These are phyloP conservation scores for Epinotia brunnichana DNA, from an alignment of 2,888 invertebrate genomes.

Conservation along the genomic window DNA sequence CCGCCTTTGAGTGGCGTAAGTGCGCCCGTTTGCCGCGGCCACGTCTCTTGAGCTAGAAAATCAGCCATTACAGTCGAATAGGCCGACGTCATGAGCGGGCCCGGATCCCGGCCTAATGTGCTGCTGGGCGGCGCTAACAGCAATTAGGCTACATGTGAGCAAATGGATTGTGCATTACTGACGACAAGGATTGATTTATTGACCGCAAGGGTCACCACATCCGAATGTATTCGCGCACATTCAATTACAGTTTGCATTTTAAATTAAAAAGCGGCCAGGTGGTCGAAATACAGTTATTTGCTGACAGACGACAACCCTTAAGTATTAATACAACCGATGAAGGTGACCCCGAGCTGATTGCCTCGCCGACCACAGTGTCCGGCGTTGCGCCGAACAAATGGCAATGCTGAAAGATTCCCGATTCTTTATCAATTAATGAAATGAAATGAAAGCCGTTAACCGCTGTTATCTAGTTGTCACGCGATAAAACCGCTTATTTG, in stretches of 20 bases:
- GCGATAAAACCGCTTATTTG: slow-evolving; percentile 62
- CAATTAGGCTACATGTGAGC: slow-evolving; percentile 80
- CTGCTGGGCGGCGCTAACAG: slow-evolving; percentile 81
- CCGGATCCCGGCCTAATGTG: slow-evolving; percentile 72
- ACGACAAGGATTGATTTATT: slow-evolving; percentile 81
- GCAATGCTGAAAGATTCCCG: slow-evolving; percentile 57
- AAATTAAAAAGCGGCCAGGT: slow-evolving; percentile 35
- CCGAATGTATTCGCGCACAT: slow-evolving; percentile 22
- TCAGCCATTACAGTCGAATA: slow-evolving; percentile 78
- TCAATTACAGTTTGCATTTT: slow-evolving; percentile 29
- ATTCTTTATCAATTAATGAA: slow-evolving; percentile 58
- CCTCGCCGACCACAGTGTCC: slow-evolving; percentile 35
- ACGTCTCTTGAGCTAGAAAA: slow-evolving; percentile 82
- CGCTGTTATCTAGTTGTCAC: slow-evolving; percentile 56
- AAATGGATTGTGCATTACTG: slow-evolving; percentile 82
- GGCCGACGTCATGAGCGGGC: slow-evolving; percentile 63
- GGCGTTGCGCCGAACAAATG: slow-evolving; percentile 65
- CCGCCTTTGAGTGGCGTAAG: slow-evolving; percentile 84
- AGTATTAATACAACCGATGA: slow-evolving; percentile 59
- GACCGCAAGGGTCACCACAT: slow-evolving; percentile 50
- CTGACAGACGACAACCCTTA: slow-evolving; percentile 21
- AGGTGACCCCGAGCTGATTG: slow-evolving; percentile 65
- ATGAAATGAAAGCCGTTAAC: slow-evolving; percentile 20
- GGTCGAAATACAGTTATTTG: slow-evolving; percentile 37
- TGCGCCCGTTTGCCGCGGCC: slow-evolving; percentile 79